Conservation (phyloP, 2,888 invertebrate genomes). For the Brachypalpus laphriformis region DNA sequence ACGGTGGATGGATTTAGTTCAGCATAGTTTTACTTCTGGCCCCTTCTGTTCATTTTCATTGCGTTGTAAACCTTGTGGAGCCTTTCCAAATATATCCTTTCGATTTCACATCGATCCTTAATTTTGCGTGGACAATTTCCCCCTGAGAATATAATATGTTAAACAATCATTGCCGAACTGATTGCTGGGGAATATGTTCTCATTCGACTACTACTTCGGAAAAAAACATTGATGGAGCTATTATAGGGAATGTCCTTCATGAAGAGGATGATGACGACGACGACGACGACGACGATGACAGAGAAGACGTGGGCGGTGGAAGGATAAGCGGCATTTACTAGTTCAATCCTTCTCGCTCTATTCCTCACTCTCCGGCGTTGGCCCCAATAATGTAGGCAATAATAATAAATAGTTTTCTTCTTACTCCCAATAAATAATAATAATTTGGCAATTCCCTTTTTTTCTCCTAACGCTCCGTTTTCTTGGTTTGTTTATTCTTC, state of each 20-base stretch:
- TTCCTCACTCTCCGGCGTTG: not conserved
- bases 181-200: conserved; percentile 43
- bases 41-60: not conserved
- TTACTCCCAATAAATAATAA: conserved; percentile 55
- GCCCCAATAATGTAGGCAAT: conserved; percentile 36
- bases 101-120: conserved; percentile 59
- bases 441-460: conserved; percentile 43
- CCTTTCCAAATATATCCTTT: conserved; percentile 31
- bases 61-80: not conserved
- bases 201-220: conserved; percentile 12
- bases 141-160: conserved; percentile 40
- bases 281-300: not conserved
- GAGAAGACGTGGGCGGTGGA: conserved; percentile 5
- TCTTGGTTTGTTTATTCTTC: conserved; percentile 4
- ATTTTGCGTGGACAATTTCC: conserved; percentile 45
- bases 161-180: conserved; percentile 54
- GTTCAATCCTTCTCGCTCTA: not conserved
- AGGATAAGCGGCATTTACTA: conserved; percentile 4
- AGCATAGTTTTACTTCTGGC: not conserved
- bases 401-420: conserved; percentile 49
- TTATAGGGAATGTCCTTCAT: conserved; percentile 28
- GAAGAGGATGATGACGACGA: not conserved
- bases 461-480: not conserved
- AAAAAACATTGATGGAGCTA: conserved; percentile 54
- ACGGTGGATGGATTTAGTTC: conserved; percentile 2